Percentiles rank a stretch among this genome's conserved stretches.
Evolutionary conservation across 1,140 invertebrate species (phyloP).

Genomic region (Eurosta solidaginis): DNA sequence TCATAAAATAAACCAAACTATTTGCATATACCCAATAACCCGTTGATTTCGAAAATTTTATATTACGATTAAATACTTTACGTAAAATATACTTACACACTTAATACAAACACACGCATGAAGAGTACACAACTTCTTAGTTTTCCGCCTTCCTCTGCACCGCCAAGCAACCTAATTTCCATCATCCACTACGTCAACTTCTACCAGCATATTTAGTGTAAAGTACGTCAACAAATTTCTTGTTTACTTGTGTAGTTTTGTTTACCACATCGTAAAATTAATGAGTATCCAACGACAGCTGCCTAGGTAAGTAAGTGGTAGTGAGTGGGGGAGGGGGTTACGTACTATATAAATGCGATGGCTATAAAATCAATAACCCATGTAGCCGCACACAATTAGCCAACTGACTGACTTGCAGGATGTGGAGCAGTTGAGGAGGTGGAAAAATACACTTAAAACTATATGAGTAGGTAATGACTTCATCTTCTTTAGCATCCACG

Average conservation of each 20-base stretch:
- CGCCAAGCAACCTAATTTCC: not conserved
- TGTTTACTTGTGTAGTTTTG: constrained; percentile 20
- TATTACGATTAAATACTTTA: constrained; percentile 16
- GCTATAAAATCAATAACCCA: constrained; percentile 27
- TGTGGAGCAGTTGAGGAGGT: not conserved
- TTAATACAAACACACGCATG: not conserved
- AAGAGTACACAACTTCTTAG: not conserved
- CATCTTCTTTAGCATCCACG: constrained; percentile 23
- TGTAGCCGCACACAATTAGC: constrained; percentile 12
- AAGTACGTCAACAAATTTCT: constrained; percentile 9
- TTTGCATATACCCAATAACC: not conserved
- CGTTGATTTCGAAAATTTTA: not conserved
- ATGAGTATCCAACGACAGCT: constrained; percentile 3
- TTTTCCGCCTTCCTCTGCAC: too few species aligned
- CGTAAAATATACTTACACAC: not conserved
- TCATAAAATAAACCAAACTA: not conserved
- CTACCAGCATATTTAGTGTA: not conserved
- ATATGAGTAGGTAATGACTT: not conserved
- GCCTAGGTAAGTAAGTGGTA: not conserved
- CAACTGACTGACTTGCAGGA: not conserved
- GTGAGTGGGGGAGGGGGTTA: not conserved
- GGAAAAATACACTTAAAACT: not conserved
- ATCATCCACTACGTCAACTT: not conserved
- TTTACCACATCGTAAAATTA: constrained; percentile 28
- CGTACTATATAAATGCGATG: not conserved